Conservation (phyloP, 2,797 vertebrate species). For the Siniperca obscura region DNA sequence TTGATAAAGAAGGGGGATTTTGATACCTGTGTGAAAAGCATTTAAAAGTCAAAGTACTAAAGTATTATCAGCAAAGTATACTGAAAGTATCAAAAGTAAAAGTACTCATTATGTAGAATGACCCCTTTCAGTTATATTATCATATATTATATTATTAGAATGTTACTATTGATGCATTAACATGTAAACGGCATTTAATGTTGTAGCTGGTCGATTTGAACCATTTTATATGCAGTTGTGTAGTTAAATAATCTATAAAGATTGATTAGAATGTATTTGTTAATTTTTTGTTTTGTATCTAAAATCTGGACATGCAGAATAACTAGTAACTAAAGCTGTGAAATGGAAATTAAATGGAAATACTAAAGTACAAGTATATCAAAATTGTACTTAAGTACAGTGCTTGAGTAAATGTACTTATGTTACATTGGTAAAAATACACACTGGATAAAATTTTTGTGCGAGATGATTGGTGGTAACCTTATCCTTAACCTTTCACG, state of each 20-base stretch:
- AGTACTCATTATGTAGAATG: neutral
- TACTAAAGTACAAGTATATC: neutral
- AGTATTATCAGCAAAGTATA: neutral
- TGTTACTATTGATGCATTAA: neutral
- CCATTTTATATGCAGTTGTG: neutral
- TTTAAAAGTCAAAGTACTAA: neutral
- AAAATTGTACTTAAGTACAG: neutral
- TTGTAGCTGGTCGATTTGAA: neutral
- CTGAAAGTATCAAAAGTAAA: neutral
- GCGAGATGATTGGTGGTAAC: neutral
- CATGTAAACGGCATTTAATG: neutral
- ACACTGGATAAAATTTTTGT: neutral
- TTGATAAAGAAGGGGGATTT: constrained; percentile 6
- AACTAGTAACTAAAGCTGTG: neutral
- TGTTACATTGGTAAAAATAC: neutral
- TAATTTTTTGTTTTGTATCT: neutral
- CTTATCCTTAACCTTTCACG: neutral
- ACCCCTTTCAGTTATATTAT: neutral
- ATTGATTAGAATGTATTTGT: neutral
- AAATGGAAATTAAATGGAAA: neutral
- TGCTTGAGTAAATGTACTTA: neutral
- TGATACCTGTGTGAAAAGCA: neutral
- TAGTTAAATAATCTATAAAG: neutral
- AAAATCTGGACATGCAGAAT: neutral
- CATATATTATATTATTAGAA: neutral